These are phyloP conservation scores for Cynodonichthys magdalenae DNA, from an alignment of 2,797 vertebrate species.

Conservation along the genomic window DNA sequence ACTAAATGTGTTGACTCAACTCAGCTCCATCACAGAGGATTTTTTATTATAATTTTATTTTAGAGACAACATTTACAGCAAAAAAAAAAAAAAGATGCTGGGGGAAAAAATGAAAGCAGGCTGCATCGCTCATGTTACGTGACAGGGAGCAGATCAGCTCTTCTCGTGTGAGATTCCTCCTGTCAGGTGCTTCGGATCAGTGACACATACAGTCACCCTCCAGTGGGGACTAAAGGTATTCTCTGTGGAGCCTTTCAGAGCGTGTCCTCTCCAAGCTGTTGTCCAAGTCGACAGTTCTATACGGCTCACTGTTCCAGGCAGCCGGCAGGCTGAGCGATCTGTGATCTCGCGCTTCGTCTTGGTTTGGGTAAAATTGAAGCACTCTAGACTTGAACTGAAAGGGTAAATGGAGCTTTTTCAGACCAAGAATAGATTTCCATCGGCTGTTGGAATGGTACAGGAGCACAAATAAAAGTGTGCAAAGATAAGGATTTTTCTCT, in stretches of 20 bases:
- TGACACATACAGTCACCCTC: constrained; percentile 3
- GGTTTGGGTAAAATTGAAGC: background rate
- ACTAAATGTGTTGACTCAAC: too few relatives aligned
- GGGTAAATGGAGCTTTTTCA: constrained; percentile 8
- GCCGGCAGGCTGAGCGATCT: constrained; percentile 14
- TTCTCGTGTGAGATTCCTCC: constrained; percentile 11
- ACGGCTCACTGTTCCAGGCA: constrained; percentile 1
- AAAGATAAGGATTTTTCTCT: background rate
- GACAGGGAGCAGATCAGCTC: constrained; percentile 4
- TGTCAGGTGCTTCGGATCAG: constrained; percentile 28
- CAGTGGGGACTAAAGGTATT: constrained; percentile 15
- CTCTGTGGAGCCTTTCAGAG: constrained; percentile 35
- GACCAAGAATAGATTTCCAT: background rate
- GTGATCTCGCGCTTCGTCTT: constrained; percentile 16
- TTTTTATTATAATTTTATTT: background rate
- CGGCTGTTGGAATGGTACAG: background rate
- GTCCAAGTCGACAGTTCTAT: constrained; percentile 13
- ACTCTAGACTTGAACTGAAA: background rate
- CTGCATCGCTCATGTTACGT: background rate
- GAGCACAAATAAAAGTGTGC: too few relatives aligned
- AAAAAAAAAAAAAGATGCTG: background rate
- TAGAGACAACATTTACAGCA: constrained; percentile 1
- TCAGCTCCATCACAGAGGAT: background rate
- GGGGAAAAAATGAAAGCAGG: background rate
- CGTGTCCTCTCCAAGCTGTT: constrained; percentile 25